phyloP scores from a whole-genome alignment of 2,797 vertebrate genomes.

The Rhinella marina region DNA sequence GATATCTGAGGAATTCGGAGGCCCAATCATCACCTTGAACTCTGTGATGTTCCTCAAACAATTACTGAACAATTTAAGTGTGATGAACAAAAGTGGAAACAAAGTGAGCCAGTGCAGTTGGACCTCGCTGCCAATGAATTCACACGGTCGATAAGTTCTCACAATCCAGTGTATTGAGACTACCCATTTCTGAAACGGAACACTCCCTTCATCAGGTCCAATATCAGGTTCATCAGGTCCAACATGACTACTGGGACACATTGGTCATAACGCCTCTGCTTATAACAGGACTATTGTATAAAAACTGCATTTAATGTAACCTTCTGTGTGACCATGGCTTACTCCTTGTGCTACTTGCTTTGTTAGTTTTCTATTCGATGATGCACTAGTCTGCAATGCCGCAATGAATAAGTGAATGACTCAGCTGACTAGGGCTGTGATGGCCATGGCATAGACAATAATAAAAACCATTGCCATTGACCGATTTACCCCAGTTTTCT shows the following conservation, averaged over 20 bases:
- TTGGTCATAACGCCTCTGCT: neutral
- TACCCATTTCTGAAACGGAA: no score
- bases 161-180: no score
- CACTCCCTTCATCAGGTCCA: no score
- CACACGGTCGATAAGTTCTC: no score
- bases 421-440: neutral
- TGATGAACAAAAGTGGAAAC: no score
- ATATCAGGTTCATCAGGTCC: no score
- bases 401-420: neutral
- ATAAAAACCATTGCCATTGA: neutral
- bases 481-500: neutral
- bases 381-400: neutral
- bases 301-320: neutral
- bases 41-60: no score
- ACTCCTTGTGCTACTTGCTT: neutral
- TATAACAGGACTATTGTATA: neutral
- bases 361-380: neutral
- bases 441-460: conserved; percentile 12
- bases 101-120: no score
- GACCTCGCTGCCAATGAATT: no score
- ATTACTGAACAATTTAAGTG: no score
- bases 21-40: no score
- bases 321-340: neutral
- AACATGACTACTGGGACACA: neutral
- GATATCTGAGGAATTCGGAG: no score